phyloP scores from a whole-genome alignment of 2,113 vertebrate genomes.

The Tympanuchus pallidicinctus region DNA sequence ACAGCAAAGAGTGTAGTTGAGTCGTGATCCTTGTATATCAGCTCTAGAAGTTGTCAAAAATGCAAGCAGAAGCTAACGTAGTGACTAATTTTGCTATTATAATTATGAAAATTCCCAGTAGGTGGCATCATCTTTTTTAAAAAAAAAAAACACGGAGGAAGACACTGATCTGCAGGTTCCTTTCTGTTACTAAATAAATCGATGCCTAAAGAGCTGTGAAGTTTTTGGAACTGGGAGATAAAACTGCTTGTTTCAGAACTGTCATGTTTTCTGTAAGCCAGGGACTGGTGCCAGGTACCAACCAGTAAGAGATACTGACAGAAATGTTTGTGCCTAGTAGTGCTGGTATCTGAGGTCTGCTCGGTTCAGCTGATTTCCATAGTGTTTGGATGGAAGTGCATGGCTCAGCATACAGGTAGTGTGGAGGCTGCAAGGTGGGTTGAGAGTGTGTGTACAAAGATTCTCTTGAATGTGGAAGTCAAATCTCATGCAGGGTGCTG shows the following conservation, averaged over 20 bases:
- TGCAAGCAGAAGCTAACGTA: background rate
- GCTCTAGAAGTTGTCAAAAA: background rate
- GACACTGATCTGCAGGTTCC: background rate
- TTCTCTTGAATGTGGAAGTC: background rate
- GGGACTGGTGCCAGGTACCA: background rate
- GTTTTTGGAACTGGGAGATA: background rate
- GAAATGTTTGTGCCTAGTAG: background rate
- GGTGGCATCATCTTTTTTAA: slow-evolving; percentile 35
- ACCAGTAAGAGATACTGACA: background rate
- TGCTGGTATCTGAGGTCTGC: background rate
- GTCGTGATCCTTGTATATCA: background rate
- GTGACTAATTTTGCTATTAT: background rate
- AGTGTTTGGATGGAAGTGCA: background rate
- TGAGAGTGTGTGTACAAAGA: background rate
- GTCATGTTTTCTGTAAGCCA: background rate
- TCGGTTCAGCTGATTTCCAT: background rate
- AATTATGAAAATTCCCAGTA: slow-evolving; percentile 35
- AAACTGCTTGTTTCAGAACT: background rate
- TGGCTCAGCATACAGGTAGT: background rate
- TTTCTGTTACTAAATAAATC: background rate
- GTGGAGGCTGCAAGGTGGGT: background rate
- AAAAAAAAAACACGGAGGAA: background rate
- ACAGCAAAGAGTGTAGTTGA: background rate
- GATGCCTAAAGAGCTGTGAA: background rate
- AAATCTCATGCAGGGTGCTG: background rate